Conservation (phyloP, 2,888 invertebrate genomes). For the Galeopsomyia nigrocyanea region DNA sequence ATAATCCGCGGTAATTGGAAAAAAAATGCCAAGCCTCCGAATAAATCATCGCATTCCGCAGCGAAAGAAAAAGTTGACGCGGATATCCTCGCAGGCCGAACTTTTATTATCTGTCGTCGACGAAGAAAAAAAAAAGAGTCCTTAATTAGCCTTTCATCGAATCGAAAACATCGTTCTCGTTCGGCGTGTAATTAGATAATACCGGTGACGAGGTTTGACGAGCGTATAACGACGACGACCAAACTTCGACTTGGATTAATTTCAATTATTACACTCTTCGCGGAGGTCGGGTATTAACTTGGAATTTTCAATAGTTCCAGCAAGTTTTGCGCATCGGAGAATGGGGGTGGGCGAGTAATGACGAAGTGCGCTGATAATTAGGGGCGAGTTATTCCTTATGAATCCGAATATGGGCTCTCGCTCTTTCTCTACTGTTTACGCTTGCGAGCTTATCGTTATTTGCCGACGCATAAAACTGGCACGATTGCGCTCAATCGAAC, state of each 20-base stretch:
- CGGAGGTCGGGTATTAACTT: conserved; percentile 30
- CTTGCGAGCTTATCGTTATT: conserved; percentile 14
- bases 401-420: neutral
- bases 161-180: conserved; percentile 5
- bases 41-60: conserved; percentile 47
- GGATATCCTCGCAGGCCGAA: conserved; percentile 41
- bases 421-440: conserved; percentile 9
- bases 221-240: conserved; percentile 13
- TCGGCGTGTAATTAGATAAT: conserved; percentile 41
- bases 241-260: conserved; percentile 31
- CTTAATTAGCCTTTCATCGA: conserved; percentile 40
- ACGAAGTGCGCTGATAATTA: conserved; percentile 8
- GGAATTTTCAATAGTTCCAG: conserved; percentile 26
- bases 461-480: neutral
- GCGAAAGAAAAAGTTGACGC: conserved; percentile 44
- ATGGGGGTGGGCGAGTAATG: neutral
- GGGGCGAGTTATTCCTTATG: neutral
- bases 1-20: too few relatives aligned
- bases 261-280: conserved; percentile 38
- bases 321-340: neutral
- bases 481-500: too few relatives aligned
- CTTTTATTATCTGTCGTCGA: conserved; percentile 39
- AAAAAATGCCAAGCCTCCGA: conserved; percentile 8
- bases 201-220: conserved; percentile 33
- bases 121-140: conserved; percentile 29